Evolutionary conservation across 2,113 vertebrate genomes (phyloP).

Genomic region (Centropristis striata): DNA sequence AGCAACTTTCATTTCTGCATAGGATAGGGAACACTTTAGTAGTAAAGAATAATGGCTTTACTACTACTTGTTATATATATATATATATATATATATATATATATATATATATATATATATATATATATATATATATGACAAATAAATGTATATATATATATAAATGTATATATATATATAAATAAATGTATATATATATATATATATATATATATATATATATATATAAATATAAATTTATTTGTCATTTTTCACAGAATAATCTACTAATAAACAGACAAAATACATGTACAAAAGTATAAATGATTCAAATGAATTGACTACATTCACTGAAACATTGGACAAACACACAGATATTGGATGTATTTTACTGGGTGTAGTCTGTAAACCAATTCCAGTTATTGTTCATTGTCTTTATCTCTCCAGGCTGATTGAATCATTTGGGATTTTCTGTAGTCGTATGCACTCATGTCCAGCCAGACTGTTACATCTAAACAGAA

Average conservation of each 20-base stretch:
- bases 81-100: no score
- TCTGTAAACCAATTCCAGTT: background rate
- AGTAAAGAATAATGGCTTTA: no score
- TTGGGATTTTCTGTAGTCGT: background rate
- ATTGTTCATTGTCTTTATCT: background rate
- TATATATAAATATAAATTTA: no score
- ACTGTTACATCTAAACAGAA: background rate
- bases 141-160: no score
- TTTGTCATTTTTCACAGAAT: background rate
- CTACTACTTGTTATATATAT: no score
- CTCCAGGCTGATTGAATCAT: background rate
- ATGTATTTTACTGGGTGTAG: background rate
- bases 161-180: no score
- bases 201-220: no score
- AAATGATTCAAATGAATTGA: background rate
- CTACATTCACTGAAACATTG: background rate
- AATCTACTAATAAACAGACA: background rate
- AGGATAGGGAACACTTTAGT: no score
- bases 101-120: no score
- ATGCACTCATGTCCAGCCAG: background rate
- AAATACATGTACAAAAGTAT: background rate
- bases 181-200: no score
- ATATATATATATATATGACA: no score
- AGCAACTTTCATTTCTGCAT: no score
- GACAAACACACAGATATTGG: background rate